Percentiles rank a stretch among this genome's conserved stretches.
Conservation (phyloP, 2,797 vertebrate genomes). For the Rhynchotus rufescens region DNA sequence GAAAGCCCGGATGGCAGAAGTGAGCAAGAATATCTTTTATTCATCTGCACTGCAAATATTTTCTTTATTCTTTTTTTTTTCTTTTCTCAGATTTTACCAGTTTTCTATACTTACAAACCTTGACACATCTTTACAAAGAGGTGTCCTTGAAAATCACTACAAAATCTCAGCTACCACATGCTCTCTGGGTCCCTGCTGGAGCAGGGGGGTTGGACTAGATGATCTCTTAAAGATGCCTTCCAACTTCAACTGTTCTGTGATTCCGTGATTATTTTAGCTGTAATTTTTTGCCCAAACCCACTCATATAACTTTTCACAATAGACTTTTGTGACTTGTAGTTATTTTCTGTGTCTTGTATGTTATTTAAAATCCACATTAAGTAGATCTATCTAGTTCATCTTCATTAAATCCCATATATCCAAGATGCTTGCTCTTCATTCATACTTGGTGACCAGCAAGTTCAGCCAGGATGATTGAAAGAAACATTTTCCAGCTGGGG, state of each 20-base stretch:
- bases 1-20: not conserved
- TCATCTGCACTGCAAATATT: not conserved
- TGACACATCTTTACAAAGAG: not conserved
- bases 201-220: too few species aligned
- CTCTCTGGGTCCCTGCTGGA: not conserved
- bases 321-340: not conserved
- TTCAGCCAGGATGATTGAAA: constrained; percentile 43
- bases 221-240: too few species aligned
- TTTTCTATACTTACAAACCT: not conserved
- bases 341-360: not conserved
- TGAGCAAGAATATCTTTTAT: not conserved
- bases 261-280: not conserved
- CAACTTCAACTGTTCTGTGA: too few species aligned
- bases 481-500: not conserved
- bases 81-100: not conserved
- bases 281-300: not conserved
- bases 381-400: not conserved
- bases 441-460: not conserved
- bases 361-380: constrained; percentile 5
- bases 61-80: not conserved
- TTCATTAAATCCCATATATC: not conserved
- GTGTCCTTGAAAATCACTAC: constrained; percentile 16
- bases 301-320: not conserved
- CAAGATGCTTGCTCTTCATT: not conserved
- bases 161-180: not conserved